These are phyloP conservation scores for Grantiella picta DNA, from an alignment of 2,113 vertebrate genomes.

Conservation along the genomic window DNA sequence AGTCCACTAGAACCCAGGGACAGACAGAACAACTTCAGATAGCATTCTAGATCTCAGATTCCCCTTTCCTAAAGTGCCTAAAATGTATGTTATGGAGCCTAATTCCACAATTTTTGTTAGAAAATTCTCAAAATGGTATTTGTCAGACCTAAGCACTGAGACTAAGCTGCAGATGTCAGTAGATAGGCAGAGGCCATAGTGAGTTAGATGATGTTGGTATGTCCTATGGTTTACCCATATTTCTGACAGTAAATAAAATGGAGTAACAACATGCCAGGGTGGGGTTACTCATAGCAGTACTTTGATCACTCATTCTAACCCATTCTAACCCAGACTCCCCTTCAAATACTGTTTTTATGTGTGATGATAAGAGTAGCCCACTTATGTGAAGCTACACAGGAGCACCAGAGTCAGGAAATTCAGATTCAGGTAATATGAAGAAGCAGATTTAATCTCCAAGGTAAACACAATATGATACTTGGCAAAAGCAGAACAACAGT, in stretches of 20 bases:
- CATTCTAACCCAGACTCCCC: not conserved
- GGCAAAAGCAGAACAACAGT: not conserved
- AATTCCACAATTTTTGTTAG: not conserved
- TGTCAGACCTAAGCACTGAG: not conserved
- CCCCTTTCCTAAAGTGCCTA: not conserved
- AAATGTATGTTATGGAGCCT: not conserved
- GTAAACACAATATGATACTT: not conserved
- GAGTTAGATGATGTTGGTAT: not conserved
- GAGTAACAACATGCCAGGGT: not conserved
- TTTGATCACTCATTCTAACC: not conserved
- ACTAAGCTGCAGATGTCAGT: not conserved
- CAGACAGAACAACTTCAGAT: not conserved
- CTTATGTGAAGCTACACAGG: not conserved
- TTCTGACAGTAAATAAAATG: not conserved
- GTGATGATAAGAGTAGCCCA: not conserved
- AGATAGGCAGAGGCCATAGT: not conserved
- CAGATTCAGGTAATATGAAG: not conserved
- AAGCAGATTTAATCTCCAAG: not conserved
- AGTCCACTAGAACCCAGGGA: not conserved
- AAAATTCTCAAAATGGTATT: not conserved
- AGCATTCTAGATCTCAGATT: not conserved
- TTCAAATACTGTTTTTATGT: not conserved
- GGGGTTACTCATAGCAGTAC: not conserved
- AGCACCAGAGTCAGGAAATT: not conserved
- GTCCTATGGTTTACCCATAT: accelerated